phyloP scores from a whole-genome alignment of 2,797 vertebrate species.

The Botia almorhae region DNA sequence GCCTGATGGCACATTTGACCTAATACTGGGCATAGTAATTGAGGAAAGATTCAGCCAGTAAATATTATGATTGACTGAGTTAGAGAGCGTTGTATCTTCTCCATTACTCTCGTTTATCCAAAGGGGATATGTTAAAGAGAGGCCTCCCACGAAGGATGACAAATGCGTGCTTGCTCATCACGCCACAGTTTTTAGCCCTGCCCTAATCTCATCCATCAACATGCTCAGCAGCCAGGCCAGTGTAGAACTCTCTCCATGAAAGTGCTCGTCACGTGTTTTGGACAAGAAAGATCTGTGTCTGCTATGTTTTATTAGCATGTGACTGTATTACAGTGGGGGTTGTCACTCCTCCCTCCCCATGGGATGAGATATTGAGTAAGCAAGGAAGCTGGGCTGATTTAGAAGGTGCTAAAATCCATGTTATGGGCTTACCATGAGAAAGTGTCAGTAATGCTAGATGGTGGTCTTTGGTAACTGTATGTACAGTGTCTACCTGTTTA shows the following conservation, averaged over 20 bases:
- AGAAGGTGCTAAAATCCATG: background rate
- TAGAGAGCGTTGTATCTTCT: background rate
- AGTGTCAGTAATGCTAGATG: too few relatives aligned
- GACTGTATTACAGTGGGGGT: background rate
- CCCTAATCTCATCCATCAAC: constrained; percentile 24
- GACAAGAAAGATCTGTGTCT: constrained; percentile 8
- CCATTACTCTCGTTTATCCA: constrained; percentile 21
- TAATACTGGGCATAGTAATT: constrained; percentile 18
- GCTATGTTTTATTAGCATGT: constrained; percentile 2
- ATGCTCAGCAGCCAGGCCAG: background rate
- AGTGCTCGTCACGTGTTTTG: background rate
- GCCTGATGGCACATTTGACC: constrained; percentile 9
- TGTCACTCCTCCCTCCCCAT: background rate
- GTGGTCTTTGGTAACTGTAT: background rate
- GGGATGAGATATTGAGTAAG: too few relatives aligned
- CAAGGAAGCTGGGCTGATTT: too few relatives aligned
- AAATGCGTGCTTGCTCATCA: constrained; percentile 22
- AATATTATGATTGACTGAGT: constrained; percentile 37
- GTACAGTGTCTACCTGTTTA: background rate
- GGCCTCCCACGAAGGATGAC: constrained; percentile 3
- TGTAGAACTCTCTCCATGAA: background rate
- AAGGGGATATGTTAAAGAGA: constrained; percentile 10
- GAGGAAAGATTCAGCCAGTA: constrained; percentile 14
- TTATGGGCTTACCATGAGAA: background rate
- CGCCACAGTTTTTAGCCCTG: constrained; percentile 7